A percentile compares a stretch with the other conserved stretches of the same genome.
Evolutionary conservation across 1,140 invertebrate species (phyloP).

Genomic region (Hyphantria cunea): DNA sequence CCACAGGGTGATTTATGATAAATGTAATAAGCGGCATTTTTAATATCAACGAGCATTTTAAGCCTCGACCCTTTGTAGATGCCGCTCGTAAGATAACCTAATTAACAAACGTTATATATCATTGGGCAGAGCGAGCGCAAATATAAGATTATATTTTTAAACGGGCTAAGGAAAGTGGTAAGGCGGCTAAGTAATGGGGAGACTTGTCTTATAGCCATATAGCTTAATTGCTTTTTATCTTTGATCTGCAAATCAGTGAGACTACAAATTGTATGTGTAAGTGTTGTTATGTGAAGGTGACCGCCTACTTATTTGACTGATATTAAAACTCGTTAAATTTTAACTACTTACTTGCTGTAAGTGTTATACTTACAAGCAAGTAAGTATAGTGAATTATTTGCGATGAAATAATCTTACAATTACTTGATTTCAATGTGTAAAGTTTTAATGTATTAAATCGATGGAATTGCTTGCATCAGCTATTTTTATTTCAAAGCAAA

Average conservation of each 20-base stretch:
- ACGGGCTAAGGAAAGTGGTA: constrained; percentile 46
- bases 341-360: no score
- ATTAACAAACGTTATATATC: constrained; percentile 79
- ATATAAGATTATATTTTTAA: constrained; percentile 70
- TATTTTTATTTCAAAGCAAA: no score
- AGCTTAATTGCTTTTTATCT: constrained; percentile 66
- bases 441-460: no score
- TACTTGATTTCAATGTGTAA: no score
- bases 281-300: background rate
- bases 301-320: no score
- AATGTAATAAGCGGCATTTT: constrained; percentile 76
- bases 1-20: constrained; percentile 79
- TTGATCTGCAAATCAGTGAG: constrained; percentile 48
- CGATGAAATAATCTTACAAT: no score
- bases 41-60: constrained; percentile 79
- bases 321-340: no score
- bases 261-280: constrained; percentile 43
- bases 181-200: constrained; percentile 22
- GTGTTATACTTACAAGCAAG: no score
- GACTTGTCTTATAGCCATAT: constrained; percentile 45
- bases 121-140: constrained; percentile 64
- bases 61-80: constrained; percentile 69
- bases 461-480: no score
- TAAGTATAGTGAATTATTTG: no score
- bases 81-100: constrained; percentile 76